A percentile compares a stretch with the other conserved stretches of the same genome.
These are phyloP conservation scores for Euplagia quadripunctaria DNA, from an alignment of 2,888 invertebrate genomes.

Conservation along the genomic window DNA sequence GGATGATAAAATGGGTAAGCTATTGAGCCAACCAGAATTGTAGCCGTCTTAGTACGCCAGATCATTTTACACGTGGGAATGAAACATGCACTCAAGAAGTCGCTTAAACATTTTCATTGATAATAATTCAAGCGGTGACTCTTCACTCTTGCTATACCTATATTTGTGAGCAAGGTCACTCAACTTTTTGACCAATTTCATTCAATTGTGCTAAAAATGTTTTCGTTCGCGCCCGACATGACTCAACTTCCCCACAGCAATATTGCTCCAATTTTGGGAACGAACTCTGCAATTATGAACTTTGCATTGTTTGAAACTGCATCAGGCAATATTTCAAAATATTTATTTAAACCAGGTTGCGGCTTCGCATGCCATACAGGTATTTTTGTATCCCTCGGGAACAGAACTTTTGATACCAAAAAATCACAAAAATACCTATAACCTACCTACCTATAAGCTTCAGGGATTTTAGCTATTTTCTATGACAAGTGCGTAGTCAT, in stretches of 20 bases:
- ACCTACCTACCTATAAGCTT: too few species aligned
- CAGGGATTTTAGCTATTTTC: too few species aligned
- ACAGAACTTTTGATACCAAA: too few species aligned
- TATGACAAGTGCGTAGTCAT: too few species aligned
- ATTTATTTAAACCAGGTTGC: not conserved
- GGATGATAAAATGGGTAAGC: constrained; percentile 24
- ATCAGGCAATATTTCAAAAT: not conserved
- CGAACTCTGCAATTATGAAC: constrained; percentile 30
- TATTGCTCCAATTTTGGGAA: constrained; percentile 39
- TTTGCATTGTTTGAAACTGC: constrained; percentile 23
- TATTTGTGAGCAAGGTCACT: constrained; percentile 37
- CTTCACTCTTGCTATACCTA: constrained; percentile 33
- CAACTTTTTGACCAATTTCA: constrained; percentile 53
- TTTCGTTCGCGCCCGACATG: constrained; percentile 43
- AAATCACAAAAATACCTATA: too few species aligned
- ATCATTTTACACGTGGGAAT: constrained; percentile 69
- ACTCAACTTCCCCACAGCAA: constrained; percentile 41
- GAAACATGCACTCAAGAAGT: constrained; percentile 56
- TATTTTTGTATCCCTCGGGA: not conserved
- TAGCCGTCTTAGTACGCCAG: constrained; percentile 38
- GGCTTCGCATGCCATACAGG: not conserved
- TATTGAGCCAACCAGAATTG: constrained; percentile 41
- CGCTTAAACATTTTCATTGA: constrained; percentile 59
- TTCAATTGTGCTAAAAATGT: constrained; percentile 54
- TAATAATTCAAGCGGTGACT: constrained; percentile 47